Base-by-base conservation (phyloP, 2,888 invertebrate species). In the Ochropacha duplaris region DNA sequence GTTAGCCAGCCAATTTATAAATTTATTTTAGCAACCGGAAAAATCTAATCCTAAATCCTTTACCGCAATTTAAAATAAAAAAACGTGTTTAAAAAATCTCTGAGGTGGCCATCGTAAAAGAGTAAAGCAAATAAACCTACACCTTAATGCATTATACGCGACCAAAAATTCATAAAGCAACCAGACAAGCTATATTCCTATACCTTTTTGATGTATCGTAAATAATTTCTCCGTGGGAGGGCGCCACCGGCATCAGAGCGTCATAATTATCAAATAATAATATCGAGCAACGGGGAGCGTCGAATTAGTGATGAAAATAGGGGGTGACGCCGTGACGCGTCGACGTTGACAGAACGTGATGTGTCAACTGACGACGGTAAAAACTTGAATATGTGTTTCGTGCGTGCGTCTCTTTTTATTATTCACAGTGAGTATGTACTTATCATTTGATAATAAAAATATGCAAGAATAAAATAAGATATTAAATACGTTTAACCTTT, bases 201-300 rank as follows among this genome's bases (percentile, higher is more conserved):
- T 16, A 19, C 16, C 16, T 55, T 49, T 39, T 36, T 50, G 31
- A 14, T 31, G 22, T 54, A 51, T 51, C 66, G 39, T 31, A 57
- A 72, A 59, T 70, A 60, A 39, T 51, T 49, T 26, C 51, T 50
- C 56, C 61, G 61, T 59, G 68, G 67, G 69, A 64, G 69, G 72
- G 67, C 67, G 55, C 58, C 58, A 57, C 50, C 57, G 44, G 54
- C 36, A 55, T 57, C 58, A 59, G 54, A 62, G 59, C 57, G 61
- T 61, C 60, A 52, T 60, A 62, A 64, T 69, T 64, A 69, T 61
- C 52, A 62, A 60, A 64, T 62, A 60, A 60, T 62, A 55, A 62
- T 59, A 62, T 58, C 56, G 57, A 60, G 60, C 55, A 57, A 54
- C 62, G 63, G 64, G 61, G 62, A 60, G 44, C 44, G 19, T 9